Conservation (phyloP, 2,888 invertebrate species). For the Cephus pulcher region DNA sequence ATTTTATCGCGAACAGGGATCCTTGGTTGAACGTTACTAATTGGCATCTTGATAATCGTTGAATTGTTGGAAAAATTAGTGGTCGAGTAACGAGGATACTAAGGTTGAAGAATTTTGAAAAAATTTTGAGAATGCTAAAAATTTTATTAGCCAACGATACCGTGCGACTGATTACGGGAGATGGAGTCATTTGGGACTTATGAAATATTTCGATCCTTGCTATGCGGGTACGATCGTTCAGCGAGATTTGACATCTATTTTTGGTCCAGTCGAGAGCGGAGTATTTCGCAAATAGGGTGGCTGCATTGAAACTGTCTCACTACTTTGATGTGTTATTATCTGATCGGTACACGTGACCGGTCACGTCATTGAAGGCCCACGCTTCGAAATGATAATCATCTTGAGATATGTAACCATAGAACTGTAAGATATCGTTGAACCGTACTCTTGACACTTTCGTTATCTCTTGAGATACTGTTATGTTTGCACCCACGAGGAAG, state of each 20-base stretch:
- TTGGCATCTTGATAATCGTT: not conserved
- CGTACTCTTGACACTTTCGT: conserved; percentile 31
- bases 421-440: conserved; percentile 28
- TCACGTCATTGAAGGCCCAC: conserved; percentile 21
- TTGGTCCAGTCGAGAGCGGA: not conserved
- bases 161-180: not conserved
- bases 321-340: conserved; percentile 19
- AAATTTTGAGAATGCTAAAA: not conserved
- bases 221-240: not conserved
- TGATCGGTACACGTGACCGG: conserved; percentile 24
- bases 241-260: not conserved
- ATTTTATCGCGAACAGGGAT: not conserved
- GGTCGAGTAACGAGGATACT: not conserved
- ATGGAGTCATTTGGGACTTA: not conserved
- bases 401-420: conserved; percentile 28
- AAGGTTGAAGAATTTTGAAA: not conserved
- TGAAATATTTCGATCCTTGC: not conserved
- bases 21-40: not conserved
- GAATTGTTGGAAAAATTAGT: not conserved
- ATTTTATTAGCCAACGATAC: not conserved
- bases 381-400: conserved; percentile 32
- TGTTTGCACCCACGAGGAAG: conserved; percentile 20
- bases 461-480: conserved; percentile 26
- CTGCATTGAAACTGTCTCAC: conserved; percentile 5
- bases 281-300: conserved; percentile 23